Percentiles rank a stretch among this genome's conserved stretches.
phyloP scores from a whole-genome alignment of 1,140 invertebrate genomes.

The Panagrolaimus sp. region DNA sequence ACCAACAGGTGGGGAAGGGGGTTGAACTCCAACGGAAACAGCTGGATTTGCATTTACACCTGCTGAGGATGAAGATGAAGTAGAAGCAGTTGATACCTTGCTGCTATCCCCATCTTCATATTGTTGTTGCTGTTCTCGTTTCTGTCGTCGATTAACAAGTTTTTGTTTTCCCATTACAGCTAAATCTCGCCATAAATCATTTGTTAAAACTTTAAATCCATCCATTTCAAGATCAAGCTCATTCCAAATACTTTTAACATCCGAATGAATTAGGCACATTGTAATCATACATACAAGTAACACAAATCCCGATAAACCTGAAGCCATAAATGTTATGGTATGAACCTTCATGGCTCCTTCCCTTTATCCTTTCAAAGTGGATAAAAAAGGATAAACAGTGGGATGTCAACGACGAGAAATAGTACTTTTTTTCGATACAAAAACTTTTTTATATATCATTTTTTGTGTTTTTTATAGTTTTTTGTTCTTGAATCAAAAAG shows the following conservation, averaged over 20 bases:
- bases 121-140: slow-evolving; percentile 4
- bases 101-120: slow-evolving; percentile 9
- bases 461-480: no score
- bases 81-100: neutral
- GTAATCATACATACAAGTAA: slow-evolving; percentile 37
- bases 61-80: neutral
- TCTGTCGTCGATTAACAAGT: slow-evolving; percentile 1
- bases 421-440: no score
- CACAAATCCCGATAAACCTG: slow-evolving; percentile 32
- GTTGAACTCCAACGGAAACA: neutral
- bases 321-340: slow-evolving; percentile 43
- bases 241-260: slow-evolving; percentile 37
- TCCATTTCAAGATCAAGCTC: slow-evolving; percentile 42
- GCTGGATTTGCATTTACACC: no score
- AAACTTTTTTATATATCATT: no score
- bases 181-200: slow-evolving; percentile 24
- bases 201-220: slow-evolving; percentile 26
- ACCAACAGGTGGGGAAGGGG: slow-evolving; percentile 13
- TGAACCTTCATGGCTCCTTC: slow-evolving; percentile 40
- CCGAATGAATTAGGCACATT: slow-evolving; percentile 32
- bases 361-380: no score
- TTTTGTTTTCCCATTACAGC: slow-evolving; percentile 11
- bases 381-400: no score
- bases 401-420: no score
- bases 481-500: no score